phyloP scores from a whole-genome alignment of 2,888 invertebrate species.

The Zaprionus lineosus region DNA sequence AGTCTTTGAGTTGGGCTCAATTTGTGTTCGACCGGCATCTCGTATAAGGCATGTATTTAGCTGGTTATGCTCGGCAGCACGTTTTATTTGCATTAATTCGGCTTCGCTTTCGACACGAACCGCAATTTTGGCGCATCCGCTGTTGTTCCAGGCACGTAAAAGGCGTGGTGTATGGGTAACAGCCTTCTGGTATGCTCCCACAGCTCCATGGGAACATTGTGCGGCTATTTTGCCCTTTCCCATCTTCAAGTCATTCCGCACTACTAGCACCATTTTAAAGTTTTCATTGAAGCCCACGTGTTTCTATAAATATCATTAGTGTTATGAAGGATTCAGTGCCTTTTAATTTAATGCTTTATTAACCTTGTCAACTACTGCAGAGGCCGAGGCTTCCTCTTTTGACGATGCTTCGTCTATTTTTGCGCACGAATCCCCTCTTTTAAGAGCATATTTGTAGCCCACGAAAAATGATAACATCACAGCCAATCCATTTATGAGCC shows the following conservation, averaged over 20 bases:
- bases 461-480: slow-evolving; percentile 82
- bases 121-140: slow-evolving; percentile 94
- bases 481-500: slow-evolving; percentile 82
- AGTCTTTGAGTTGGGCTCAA: slow-evolving; percentile 93
- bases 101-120: slow-evolving; percentile 90
- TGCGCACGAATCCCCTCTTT: slow-evolving; percentile 68
- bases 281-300: slow-evolving; percentile 83
- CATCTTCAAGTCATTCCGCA: slow-evolving; percentile 96
- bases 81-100: slow-evolving; percentile 87
- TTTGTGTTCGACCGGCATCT: slow-evolving; percentile 97
- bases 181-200: slow-evolving; percentile 91
- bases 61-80: slow-evolving; percentile 87
- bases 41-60: slow-evolving; percentile 89
- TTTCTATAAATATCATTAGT: slow-evolving; percentile 44
- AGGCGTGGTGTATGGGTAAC: slow-evolving; percentile 85
- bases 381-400: slow-evolving; percentile 28
- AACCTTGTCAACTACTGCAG: slow-evolving; percentile 58
- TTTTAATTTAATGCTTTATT: slow-evolving; percentile 3
- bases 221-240: slow-evolving; percentile 97
- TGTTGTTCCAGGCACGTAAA: slow-evolving; percentile 85
- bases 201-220: slow-evolving; percentile 97
- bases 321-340: not conserved
- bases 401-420: slow-evolving; percentile 46
- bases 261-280: slow-evolving; percentile 92
- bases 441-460: slow-evolving; percentile 82